phyloP scores from a whole-genome alignment of 2,113 vertebrate genomes.

The Eudorcas thomsonii region DNA sequence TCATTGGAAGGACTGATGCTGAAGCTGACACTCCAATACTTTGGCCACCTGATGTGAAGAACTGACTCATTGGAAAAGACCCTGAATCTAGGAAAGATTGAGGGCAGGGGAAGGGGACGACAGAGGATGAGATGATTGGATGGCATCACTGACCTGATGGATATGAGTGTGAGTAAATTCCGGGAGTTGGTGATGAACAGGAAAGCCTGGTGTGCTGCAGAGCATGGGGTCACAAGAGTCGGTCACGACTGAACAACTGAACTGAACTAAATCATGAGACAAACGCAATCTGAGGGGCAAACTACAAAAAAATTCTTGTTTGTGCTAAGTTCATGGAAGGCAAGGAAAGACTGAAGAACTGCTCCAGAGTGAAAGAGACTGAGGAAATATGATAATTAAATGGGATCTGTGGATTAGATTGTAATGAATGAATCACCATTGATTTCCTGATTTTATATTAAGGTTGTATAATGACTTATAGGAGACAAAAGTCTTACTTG shows the following conservation, averaged over 20 bases:
- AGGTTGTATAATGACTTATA: background rate
- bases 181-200: background rate
- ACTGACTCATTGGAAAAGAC: background rate
- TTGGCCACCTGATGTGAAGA: background rate
- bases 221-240: background rate
- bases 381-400: background rate
- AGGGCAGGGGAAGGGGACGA: rapidly evolving
- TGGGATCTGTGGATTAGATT: background rate
- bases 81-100: background rate
- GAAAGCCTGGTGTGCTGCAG: rapidly evolving
- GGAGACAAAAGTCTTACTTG: background rate
- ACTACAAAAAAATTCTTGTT: background rate
- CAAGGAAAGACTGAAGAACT: background rate
- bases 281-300: background rate
- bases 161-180: background rate
- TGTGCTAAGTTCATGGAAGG: background rate
- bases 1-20: background rate
- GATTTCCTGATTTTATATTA: background rate
- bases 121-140: background rate
- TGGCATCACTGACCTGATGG: background rate
- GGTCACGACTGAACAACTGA: background rate
- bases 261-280: background rate
- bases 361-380: background rate
- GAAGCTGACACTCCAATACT: background rate
- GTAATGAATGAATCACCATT: background rate